These are phyloP conservation scores for Myiopsitta monachus DNA, from an alignment of 2,113 vertebrate species.

Conservation along the genomic window DNA sequence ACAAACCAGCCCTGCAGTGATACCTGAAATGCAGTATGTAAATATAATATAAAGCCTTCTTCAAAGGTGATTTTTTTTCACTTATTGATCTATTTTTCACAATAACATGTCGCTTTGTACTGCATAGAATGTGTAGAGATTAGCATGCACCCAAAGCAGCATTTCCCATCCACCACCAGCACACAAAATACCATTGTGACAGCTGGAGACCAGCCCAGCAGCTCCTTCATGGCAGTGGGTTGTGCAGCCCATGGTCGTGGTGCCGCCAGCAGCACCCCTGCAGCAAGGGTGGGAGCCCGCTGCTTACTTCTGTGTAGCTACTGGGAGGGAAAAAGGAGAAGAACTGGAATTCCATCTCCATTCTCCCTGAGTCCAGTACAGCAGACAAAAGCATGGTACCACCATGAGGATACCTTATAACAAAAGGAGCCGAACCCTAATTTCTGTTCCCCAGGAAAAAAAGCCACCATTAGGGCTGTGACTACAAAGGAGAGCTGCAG, in stretches of 20 bases:
- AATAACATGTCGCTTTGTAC: not conserved
- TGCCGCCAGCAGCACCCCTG: accelerated
- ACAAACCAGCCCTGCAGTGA: not conserved
- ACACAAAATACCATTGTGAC: accelerated
- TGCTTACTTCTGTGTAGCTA: not conserved
- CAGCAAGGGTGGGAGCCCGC: accelerated
- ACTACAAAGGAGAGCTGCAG: not conserved
- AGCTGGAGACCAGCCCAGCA: accelerated
- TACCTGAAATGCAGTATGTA: not conserved
- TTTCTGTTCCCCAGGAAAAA: not conserved
- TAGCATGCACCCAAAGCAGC: not conserved
- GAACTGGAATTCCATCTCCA: not conserved
- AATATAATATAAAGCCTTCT: not conserved
- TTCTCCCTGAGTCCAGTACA: not conserved
- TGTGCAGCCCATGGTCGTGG: accelerated
- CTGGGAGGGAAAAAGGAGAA: not conserved
- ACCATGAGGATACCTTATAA: accelerated
- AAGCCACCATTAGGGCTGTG: not conserved
- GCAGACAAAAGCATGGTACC: not conserved
- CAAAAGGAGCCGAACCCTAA: not conserved
- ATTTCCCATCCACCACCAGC: not conserved
- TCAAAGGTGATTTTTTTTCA: not conserved
- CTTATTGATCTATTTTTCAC: not conserved
- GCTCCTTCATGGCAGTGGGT: not conserved
- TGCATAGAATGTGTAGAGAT: not conserved